phyloP scores from a whole-genome alignment of 2,888 invertebrate species.

The Augiades crinisus region DNA sequence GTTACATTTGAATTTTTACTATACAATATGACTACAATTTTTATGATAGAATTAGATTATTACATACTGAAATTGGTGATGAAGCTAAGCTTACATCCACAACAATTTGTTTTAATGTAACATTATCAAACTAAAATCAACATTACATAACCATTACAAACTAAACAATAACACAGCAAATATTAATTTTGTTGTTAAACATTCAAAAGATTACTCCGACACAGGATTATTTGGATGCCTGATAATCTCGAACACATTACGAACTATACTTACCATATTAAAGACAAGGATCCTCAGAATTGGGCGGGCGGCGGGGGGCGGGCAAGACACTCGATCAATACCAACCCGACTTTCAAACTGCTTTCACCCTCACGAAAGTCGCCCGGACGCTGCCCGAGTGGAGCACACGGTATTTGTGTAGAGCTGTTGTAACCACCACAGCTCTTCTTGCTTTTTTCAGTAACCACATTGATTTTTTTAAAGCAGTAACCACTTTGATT shows the following conservation, averaged over 20 bases:
- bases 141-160: not conserved
- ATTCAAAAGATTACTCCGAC: not conserved
- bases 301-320: slow-evolving; percentile 54
- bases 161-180: not conserved
- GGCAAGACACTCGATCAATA: slow-evolving; percentile 81
- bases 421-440: slow-evolving; percentile 49
- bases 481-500: too few species aligned
- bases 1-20: too few species aligned
- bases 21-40: too few species aligned
- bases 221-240: not conserved
- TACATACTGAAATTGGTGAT: too few species aligned
- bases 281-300: slow-evolving; percentile 54
- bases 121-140: not conserved
- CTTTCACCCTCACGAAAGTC: slow-evolving; percentile 81
- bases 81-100: too few species aligned
- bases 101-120: too few species aligned
- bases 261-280: slow-evolving; percentile 22
- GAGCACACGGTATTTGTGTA: slow-evolving; percentile 42
- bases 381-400: slow-evolving; percentile 70
- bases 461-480: too few species aligned
- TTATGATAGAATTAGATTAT: too few species aligned
- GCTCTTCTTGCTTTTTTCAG: not conserved
- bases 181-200: not conserved
- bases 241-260: not conserved
- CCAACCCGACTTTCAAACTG: slow-evolving; percentile 81